Percentiles rank a stretch among this genome's conserved stretches.
phyloP scores from a whole-genome alignment of 2,113 vertebrate genomes.

The Nansenia antarctica region DNA sequence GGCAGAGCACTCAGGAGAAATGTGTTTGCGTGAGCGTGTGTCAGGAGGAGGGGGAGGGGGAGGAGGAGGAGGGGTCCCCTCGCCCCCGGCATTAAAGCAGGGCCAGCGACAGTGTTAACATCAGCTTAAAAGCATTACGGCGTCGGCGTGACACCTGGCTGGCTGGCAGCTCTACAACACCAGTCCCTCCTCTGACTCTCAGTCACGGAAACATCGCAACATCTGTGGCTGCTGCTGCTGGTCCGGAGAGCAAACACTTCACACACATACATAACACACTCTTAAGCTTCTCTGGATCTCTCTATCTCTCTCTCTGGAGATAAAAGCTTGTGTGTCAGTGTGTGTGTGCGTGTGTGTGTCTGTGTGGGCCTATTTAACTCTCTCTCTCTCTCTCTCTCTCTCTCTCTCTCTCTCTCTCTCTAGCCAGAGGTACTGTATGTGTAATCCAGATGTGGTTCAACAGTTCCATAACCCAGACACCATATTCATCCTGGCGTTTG shows the following conservation, averaged over 20 bases:
- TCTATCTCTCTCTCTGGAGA: neutral
- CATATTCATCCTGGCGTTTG: slow-evolving; percentile 98
- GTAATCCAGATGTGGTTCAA: slow-evolving; percentile 97
- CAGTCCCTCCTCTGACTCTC: too few species aligned
- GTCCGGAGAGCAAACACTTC: too few species aligned
- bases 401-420: neutral
- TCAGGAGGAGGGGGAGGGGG: slow-evolving; percentile 37
- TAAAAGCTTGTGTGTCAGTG: too few species aligned
- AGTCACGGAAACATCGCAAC: too few species aligned
- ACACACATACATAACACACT: too few species aligned
- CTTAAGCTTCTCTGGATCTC: too few species aligned
- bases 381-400: slow-evolving; percentile 1
- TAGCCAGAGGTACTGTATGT: slow-evolving; percentile 99
- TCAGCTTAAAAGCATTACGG: neutral
- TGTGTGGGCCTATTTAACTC: slow-evolving; percentile 42
- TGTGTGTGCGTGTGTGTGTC: too few species aligned
- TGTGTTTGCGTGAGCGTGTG: slow-evolving; percentile 53
- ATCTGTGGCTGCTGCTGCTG: too few species aligned
- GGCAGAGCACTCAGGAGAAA: neutral
- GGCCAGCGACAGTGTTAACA: neutral
- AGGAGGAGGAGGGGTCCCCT: neutral
- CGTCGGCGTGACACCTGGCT: too few species aligned
- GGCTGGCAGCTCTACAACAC: too few species aligned
- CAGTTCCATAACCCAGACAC: slow-evolving; percentile 99
- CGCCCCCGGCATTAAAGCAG: neutral